Percentiles rank a stretch among this genome's conserved stretches.
phyloP scores from a whole-genome alignment of 2,797 vertebrate genomes.

The Eulemur coronatus region DNA sequence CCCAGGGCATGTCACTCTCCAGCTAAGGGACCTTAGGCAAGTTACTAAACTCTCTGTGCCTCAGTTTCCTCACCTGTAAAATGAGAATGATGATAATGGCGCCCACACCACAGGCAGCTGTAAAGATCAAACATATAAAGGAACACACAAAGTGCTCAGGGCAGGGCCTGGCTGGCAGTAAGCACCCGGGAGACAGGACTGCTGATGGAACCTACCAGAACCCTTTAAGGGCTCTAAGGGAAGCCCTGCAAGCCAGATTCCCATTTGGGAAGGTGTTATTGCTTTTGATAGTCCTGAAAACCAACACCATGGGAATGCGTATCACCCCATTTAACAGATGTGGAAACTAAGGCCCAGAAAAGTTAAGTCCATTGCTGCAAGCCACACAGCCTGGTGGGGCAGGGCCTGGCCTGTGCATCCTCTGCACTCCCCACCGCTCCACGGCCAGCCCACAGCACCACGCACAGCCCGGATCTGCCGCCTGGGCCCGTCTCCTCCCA shows the following conservation, averaged over 20 bases:
- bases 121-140: neutral
- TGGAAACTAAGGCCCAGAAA: neutral
- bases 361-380: accelerated
- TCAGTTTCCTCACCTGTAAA: neutral
- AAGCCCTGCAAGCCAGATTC: neutral
- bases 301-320: accelerated
- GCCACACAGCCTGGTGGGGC: accelerated
- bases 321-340: neutral
- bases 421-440: too few species aligned
- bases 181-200: neutral
- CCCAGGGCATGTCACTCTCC: neutral
- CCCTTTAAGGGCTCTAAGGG: neutral
- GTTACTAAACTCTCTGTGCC: neutral
- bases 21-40: neutral
- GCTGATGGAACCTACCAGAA: neutral
- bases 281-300: neutral
- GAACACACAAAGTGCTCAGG: neutral
- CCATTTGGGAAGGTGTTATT: neutral
- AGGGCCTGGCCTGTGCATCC: neutral
- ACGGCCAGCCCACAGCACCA: neutral
- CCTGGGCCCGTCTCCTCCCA: neutral
- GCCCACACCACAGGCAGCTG: neutral
- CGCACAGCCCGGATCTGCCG: neutral
- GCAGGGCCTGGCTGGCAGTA: neutral
- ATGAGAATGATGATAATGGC: neutral